Base-by-base conservation (phyloP, 2,113 vertebrate genomes). In the Corythoichthys haematopterus region DNA sequence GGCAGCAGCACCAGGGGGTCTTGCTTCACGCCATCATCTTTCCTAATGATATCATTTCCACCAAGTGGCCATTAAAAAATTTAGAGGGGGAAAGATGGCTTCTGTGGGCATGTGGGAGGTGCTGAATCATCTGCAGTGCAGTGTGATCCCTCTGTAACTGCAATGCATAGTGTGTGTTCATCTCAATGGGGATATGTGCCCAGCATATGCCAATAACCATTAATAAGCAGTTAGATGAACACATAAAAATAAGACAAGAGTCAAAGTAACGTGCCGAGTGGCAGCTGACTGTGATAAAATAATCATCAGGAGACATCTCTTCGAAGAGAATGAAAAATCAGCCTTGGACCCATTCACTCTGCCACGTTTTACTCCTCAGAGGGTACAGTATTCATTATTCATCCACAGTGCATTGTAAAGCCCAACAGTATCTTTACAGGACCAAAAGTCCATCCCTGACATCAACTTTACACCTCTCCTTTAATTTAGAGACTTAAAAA, bases 291-390 rank as follows among this genome's bases (percentile, higher is more conserved):
- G 72, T 52, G 77, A 89, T 90, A 64, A 90, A 91, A 90, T 88
- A 91, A 87, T 89, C 73, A 88, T 85, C 73, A 64, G 52, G 53
- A 84, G 63, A 69, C 80, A 84, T 88, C 71, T 86, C 81, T 89
- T 92, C 88, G 85, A 77, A 90, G 80, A 88, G 89, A 90, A 88
- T 85, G 80, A 82, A 72, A 81, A 85, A 92, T 88, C 81, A 86
- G 83, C 69, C 11, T 65, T 70, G 81, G 69, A 86, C 78, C 79
- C 72, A 70, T 81, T 84, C 79, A 82, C 78, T 83, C 70, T 62
- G 72, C 80, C 71, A 72, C 69, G 38, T 85, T 81, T 75, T 52
- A 70, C 67, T 68, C 79, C 68, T 64, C 68, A 72, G 4, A 43
- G 60, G 59, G 71, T 72, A 28, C 20, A 28, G 20, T 28, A 87